Percentiles rank a stretch among this genome's conserved stretches.
These are phyloP conservation scores for Anthoscopus minutus DNA, from an alignment of 2,113 vertebrate genomes.

Conservation along the genomic window DNA sequence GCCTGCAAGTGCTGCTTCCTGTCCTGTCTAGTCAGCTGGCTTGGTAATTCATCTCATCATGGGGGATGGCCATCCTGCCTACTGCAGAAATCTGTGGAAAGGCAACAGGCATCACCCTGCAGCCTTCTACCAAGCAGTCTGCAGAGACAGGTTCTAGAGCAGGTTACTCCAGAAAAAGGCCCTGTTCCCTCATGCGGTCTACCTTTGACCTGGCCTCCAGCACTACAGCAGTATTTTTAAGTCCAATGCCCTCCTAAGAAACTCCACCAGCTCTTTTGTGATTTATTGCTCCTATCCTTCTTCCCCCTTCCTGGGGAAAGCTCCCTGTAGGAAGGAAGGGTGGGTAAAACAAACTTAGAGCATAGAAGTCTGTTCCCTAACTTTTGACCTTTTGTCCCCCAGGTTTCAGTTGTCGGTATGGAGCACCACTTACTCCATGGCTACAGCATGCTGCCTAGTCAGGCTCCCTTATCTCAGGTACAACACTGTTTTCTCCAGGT, in stretches of 20 bases:
- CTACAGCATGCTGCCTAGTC: background rate
- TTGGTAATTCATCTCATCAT: background rate
- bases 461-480: background rate
- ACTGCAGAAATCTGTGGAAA: background rate
- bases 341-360: background rate
- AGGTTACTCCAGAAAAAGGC: background rate
- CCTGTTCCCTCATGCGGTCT: fast-evolving
- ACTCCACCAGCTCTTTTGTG: background rate
- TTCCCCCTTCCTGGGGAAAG: background rate
- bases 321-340: background rate
- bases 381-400: background rate
- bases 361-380: background rate
- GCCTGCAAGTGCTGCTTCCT: background rate
- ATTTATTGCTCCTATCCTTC: background rate
- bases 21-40: background rate
- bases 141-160: background rate
- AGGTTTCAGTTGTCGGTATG: background rate
- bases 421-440: background rate
- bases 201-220: background rate
- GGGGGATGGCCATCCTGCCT: background rate
- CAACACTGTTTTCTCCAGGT: background rate
- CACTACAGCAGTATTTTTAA: background rate
- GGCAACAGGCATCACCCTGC: background rate
- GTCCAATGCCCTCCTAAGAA: background rate
- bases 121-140: background rate